These are phyloP conservation scores for Drosophila takahashii DNA, from an alignment of 1,140 invertebrate species.

Conservation along the genomic window DNA sequence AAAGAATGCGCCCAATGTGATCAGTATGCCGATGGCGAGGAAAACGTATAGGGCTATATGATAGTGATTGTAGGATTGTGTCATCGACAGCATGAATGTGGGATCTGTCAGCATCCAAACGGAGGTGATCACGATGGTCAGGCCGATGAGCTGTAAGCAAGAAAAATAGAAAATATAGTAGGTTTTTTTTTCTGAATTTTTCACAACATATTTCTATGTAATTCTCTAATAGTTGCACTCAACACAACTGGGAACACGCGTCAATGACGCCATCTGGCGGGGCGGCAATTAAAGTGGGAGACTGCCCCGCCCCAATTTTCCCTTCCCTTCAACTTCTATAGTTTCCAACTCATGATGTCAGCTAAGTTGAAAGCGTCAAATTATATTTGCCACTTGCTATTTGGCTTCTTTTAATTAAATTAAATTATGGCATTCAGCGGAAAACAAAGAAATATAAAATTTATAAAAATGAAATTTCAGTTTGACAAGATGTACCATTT, in stretches of 20 bases:
- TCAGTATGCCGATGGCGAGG: conserved; percentile 90
- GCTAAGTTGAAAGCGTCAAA: conserved; percentile 39
- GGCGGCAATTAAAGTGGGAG: conserved; percentile 66
- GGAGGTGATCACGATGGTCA: conserved; percentile 88
- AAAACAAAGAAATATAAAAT: not conserved
- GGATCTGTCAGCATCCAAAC: conserved; percentile 92
- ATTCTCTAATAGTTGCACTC: conserved; percentile 19
- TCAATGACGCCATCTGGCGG: conserved; percentile 57
- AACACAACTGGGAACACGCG: conserved; percentile 17
- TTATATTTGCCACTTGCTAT: conserved; percentile 6
- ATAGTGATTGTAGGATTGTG: conserved; percentile 89
- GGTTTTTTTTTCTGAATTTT: conserved; percentile 3
- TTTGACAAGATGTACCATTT: too few relatives aligned
- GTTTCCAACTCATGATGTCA: conserved; percentile 63
- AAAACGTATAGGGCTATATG: conserved; percentile 91
- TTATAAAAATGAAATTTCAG: too few relatives aligned
- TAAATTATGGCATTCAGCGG: not conserved
- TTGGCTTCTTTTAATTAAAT: conserved; percentile 40
- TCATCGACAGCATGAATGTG: conserved; percentile 89
- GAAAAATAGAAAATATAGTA: conserved; percentile 20
- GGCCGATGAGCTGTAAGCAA: conserved; percentile 89
- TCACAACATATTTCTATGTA: conserved; percentile 7
- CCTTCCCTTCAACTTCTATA: conserved; percentile 10
- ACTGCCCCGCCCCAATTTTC: not conserved
- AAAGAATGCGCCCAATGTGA: conserved; percentile 94